Percentiles rank a stretch among this genome's conserved stretches.
Conservation (phyloP, 1,140 invertebrate genomes). For the Eufriesea mexicana region DNA sequence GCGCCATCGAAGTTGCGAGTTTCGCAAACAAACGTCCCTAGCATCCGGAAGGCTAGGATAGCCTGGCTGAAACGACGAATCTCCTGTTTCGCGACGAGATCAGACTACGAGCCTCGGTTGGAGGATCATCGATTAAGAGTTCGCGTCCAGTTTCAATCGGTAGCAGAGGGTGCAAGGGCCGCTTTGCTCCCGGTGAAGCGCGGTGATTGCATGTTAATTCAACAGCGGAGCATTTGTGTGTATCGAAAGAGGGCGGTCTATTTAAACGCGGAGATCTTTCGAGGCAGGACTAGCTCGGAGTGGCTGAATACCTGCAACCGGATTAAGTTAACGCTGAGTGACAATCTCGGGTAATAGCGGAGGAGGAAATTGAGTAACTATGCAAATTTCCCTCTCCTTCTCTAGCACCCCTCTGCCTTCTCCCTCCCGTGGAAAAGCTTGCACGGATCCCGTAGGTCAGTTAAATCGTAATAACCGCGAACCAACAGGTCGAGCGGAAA, state of each 20-base stretch:
- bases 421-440: background rate
- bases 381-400: conserved; percentile 28
- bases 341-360: conserved; percentile 46
- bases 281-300: background rate
- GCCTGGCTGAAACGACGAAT: too few species aligned
- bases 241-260: conserved; percentile 25
- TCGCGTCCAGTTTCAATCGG: background rate
- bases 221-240: background rate
- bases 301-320: conserved; percentile 20
- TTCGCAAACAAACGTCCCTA: background rate
- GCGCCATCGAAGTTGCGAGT: background rate
- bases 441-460: background rate
- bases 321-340: conserved; percentile 38
- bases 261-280: conserved; percentile 19
- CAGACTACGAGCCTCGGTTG: background rate
- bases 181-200: too few species aligned
- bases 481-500: conserved; percentile 5
- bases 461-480: conserved; percentile 16
- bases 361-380: conserved; percentile 38
- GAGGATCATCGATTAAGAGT: conserved; percentile 12
- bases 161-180: background rate
- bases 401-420: background rate
- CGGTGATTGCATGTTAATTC: background rate
- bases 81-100: too few species aligned
- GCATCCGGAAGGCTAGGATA: background rate